Evolutionary conservation across 2,797 vertebrate species (phyloP).

Genomic region (Syngnathus acus): DNA sequence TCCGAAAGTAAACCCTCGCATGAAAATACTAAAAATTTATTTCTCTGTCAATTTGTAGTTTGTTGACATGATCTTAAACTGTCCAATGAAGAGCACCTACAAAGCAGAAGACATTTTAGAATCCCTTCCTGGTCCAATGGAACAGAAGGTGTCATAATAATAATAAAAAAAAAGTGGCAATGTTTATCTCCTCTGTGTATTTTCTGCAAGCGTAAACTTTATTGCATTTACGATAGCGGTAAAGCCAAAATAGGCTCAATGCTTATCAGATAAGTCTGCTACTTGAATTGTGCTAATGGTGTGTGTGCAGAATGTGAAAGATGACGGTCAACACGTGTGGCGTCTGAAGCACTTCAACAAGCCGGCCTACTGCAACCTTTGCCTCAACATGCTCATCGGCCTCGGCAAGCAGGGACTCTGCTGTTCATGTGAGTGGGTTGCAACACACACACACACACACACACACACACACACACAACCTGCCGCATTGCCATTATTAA

Average conservation of each 20-base stretch:
- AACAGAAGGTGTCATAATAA: not conserved
- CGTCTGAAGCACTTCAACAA: slow-evolving; percentile 95
- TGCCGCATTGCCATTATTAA: not conserved
- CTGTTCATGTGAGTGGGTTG: slow-evolving; percentile 83
- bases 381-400: slow-evolving; percentile 90
- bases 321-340: slow-evolving; percentile 94
- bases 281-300: not conserved
- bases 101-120: not conserved
- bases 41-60: too few relatives aligned
- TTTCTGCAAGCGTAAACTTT: not conserved
- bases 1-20: too few relatives aligned
- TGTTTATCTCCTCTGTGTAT: not conserved
- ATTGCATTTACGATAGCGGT: not conserved
- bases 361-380: slow-evolving; percentile 93
- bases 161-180: not conserved
- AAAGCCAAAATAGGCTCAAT: not conserved
- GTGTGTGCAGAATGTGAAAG: slow-evolving; percentile 83
- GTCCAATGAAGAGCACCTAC: not conserved
- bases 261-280: not conserved
- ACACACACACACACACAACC: not conserved
- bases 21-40: too few relatives aligned
- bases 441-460: slow-evolving; percentile 1
- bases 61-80: not conserved
- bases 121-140: not conserved
- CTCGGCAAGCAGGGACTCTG: slow-evolving; percentile 93